A percentile compares a stretch with the other conserved stretches of the same genome.
These are phyloP conservation scores for Salvator merianae DNA, from an alignment of 2,113 vertebrate species.

Conservation along the genomic window DNA sequence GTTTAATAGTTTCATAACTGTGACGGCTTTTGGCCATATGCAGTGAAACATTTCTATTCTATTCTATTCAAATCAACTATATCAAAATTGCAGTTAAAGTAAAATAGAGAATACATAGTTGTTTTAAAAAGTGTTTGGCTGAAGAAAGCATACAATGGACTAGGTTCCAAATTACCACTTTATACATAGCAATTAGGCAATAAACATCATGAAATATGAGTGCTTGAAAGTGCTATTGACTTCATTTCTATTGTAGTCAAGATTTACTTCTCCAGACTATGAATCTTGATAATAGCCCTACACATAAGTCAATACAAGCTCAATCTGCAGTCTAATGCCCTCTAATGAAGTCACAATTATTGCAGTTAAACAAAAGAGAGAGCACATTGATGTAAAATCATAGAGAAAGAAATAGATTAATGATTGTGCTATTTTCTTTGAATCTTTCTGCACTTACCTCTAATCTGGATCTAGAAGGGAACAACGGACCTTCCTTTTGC, in stretches of 20 bases:
- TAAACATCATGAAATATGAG: conserved; percentile 13
- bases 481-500: too few relatives aligned
- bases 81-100: too few relatives aligned
- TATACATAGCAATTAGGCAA: conserved; percentile 21
- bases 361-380: conserved; percentile 37
- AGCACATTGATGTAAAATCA: conserved; percentile 1
- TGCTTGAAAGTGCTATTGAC: conserved; percentile 45
- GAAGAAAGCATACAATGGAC: background rate
- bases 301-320: conserved; percentile 31
- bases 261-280: conserved; percentile 31
- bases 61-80: too few relatives aligned
- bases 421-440: background rate
- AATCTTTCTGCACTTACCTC: too few relatives aligned
- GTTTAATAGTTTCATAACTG: too few relatives aligned
- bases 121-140: background rate
- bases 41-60: too few relatives aligned
- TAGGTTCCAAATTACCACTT: background rate
- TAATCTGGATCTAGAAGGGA: too few relatives aligned
- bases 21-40: too few relatives aligned
- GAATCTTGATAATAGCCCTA: conserved; percentile 50
- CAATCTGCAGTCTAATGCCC: conserved; percentile 19
- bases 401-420: conserved; percentile 25
- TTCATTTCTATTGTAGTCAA: conserved; percentile 53
- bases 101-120: background rate
- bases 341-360: conserved; percentile 56